Evolutionary conservation across 92 coral and sea anemone species (phyloP).

Genomic region (Epizoanthus rinbou): DNA sequence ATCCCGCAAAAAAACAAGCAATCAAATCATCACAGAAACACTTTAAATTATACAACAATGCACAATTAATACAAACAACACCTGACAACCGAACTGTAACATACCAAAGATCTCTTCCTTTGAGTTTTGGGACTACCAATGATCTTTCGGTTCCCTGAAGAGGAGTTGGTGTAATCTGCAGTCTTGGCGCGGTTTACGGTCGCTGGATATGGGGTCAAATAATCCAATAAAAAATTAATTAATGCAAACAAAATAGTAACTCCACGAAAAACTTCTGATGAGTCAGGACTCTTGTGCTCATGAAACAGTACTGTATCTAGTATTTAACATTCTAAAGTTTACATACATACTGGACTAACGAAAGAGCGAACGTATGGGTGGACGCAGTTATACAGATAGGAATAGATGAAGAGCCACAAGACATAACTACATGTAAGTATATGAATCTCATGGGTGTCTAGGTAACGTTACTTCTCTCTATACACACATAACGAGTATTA

Average conservation of each 20-base stretch:
- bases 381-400: not conserved
- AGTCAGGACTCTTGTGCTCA: too few relatives aligned
- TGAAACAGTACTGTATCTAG: too few relatives aligned
- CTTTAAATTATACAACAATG: too few relatives aligned
- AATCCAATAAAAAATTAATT: not conserved
- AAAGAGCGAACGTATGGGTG: not conserved
- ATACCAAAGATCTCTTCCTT: slow-evolving; percentile 9
- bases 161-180: not conserved
- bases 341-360: not conserved
- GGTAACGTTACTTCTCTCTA: not conserved
- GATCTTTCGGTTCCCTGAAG: not conserved
- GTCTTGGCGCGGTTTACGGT: slow-evolving; percentile 1
- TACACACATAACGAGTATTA: too few relatives aligned
- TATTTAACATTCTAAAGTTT: too few relatives aligned
- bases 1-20: too few relatives aligned
- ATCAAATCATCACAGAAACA: too few relatives aligned
- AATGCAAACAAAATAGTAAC: not conserved
- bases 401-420: not conserved
- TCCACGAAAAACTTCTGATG: too few relatives aligned
- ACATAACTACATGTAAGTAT: not conserved
- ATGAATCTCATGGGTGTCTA: not conserved
- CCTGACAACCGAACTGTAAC: not conserved
- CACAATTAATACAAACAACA: not conserved
- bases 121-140: not conserved
- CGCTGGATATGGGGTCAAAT: not conserved